Conservation (phyloP, 2,888 invertebrate genomes). For the Sinohyriopsis cumingii region DNA sequence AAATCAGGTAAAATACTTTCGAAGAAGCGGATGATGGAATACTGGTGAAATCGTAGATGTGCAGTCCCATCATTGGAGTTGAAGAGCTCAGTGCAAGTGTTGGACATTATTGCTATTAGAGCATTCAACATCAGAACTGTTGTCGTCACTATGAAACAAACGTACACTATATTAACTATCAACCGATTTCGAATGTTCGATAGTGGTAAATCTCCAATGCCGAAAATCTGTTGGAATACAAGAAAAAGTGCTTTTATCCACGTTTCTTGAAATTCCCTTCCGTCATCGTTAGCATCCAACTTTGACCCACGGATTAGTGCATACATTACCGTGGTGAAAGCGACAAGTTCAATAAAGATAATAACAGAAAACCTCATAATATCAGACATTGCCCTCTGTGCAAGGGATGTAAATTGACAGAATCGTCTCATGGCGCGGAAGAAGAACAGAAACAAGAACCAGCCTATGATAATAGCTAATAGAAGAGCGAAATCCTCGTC, state of each 20-base stretch:
- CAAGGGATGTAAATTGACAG: conserved; percentile 15
- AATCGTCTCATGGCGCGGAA: conserved; percentile 10
- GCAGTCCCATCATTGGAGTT: too few species aligned
- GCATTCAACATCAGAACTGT: conserved; percentile 17
- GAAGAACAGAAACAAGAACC: conserved; percentile 13
- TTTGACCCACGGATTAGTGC: conserved; percentile 15
- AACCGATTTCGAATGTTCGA: conserved; percentile 6
- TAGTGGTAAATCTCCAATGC: conserved; percentile 10
- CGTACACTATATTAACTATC: conserved; percentile 7
- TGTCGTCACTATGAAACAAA: conserved; percentile 11
- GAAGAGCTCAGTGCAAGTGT: conserved; percentile 8
- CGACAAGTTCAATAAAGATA: conserved; percentile 7
- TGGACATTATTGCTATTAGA: conserved; percentile 19
- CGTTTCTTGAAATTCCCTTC: conserved; percentile 9
- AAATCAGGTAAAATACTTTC: too few species aligned
- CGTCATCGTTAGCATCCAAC: neutral
- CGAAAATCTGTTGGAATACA: conserved; percentile 15
- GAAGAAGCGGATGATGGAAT: too few species aligned
- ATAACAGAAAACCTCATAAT: conserved; percentile 11
- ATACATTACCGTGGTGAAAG: conserved; percentile 14
- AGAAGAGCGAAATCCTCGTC: conserved; percentile 8
- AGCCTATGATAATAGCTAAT: conserved; percentile 11
- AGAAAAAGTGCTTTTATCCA: conserved; percentile 7
- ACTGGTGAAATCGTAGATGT: too few species aligned
- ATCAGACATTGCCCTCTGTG: conserved; percentile 3